Percentiles rank a stretch among this genome's conserved stretches.
phyloP scores from a whole-genome alignment of 2,113 vertebrate genomes.

The Thamnophis sirtalis region DNA sequence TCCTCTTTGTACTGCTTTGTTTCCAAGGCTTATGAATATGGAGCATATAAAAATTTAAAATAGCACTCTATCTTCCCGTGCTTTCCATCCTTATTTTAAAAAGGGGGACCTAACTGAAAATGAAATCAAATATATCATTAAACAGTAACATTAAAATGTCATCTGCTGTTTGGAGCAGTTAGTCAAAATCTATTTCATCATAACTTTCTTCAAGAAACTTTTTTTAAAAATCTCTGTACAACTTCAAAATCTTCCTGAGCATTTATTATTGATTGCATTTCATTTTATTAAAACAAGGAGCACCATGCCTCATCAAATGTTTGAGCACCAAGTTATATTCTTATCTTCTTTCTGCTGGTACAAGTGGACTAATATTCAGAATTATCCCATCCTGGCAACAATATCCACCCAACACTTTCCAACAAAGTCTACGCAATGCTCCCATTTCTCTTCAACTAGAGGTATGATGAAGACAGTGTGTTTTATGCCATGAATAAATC shows the following conservation, averaged over 20 bases:
- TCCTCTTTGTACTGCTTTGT: constrained; percentile 37
- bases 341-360: not conserved
- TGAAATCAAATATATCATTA: constrained; percentile 62
- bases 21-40: constrained; percentile 47
- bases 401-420: not conserved
- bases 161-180: constrained; percentile 55
- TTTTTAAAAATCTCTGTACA: constrained; percentile 36
- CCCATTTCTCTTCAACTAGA: not conserved
- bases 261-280: constrained; percentile 28
- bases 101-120: constrained; percentile 45
- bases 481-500: not conserved
- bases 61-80: constrained; percentile 45
- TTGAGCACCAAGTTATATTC: not conserved
- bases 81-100: constrained; percentile 41
- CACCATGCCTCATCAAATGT: not conserved
- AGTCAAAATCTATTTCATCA: constrained; percentile 54
- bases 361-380: not conserved
- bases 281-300: constrained; percentile 16
- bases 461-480: not conserved
- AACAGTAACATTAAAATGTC: constrained; percentile 58
- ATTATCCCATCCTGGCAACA: not conserved
- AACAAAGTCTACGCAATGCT: not conserved
- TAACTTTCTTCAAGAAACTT: constrained; percentile 43
- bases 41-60: constrained; percentile 54
- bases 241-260: constrained; percentile 28